Evolutionary conservation across 2,113 vertebrate genomes (phyloP), one percentile per base, ranked within the genome.

Genomic region (Clarias gariepinus): DNA sequence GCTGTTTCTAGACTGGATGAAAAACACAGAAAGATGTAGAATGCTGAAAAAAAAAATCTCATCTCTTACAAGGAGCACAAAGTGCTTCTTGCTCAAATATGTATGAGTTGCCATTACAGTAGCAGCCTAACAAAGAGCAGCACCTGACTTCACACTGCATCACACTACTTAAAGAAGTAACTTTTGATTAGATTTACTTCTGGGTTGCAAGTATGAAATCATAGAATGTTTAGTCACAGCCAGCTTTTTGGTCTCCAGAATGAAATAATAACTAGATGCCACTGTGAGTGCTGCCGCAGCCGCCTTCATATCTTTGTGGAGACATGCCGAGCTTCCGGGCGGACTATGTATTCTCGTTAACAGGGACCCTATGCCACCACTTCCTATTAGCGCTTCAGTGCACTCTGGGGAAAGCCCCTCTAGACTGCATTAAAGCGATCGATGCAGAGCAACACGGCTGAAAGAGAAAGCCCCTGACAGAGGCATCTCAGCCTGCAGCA

Each of bases 1-100:
- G 0, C 96, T 97, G 89, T 97, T 96, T 91, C 97, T 94, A 2
- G 97, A 97, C 97, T 97, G 93, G 25, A 33, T 23, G 53, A 69
- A 36, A 89, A 57, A 41, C 63, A 84, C 36, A 90, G 55, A 87
- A 82, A 58, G 4, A 33, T 16, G 12, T 25, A 61, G 69, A 79
- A 33, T 30, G 61, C 60, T 81, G 33, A 76, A 66, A 90, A 71
- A 28, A 55, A 73, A 69, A 82, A 52, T 21, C 15, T n/a, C 28
- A 21, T 10, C 13, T 30, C 25, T 58, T 11, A 69, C 21, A 68
- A 33, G 68, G 1, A 58, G 30, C 77, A 64, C 53, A 55, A 57
- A 77, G 63, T 79, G 52, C 79, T 77, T 77, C 28, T 41, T 81
- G 30, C 30, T 85, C 47, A 85, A 85, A 82, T 82, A 85, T 88